Percentiles rank a stretch among this genome's conserved stretches.
Conservation (phyloP, 2,113 vertebrate species). For the Stigmatopora nigra region DNA sequence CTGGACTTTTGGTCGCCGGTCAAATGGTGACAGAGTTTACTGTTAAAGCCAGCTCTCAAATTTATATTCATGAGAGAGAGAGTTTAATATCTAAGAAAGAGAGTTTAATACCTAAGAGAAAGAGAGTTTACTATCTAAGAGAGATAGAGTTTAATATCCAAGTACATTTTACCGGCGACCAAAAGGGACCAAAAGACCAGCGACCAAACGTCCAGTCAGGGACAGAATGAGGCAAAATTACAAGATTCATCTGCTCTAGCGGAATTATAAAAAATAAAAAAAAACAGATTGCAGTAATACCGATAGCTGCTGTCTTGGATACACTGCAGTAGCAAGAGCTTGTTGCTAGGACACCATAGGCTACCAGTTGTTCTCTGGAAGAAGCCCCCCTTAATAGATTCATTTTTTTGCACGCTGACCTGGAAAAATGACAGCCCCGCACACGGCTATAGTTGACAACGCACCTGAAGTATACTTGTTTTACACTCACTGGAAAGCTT, state of each 20-base stretch:
- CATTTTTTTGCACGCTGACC: slow-evolving; percentile 45
- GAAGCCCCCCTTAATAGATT: slow-evolving; percentile 52
- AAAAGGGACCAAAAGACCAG: too few species aligned
- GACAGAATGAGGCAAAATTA: slow-evolving; percentile 23
- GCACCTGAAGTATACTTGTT: slow-evolving; percentile 10
- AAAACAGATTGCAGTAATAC: slow-evolving; percentile 47
- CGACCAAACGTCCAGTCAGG: too few species aligned
- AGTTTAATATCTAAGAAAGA: too few species aligned
- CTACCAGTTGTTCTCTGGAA: slow-evolving; percentile 54
- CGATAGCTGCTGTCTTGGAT: slow-evolving; percentile 56
- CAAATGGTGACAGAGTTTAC: too few species aligned
- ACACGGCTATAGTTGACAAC: slow-evolving; percentile 30
- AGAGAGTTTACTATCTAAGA: too few species aligned
- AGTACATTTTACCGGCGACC: too few species aligned
- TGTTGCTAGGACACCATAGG: slow-evolving; percentile 69
- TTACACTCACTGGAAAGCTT: background rate
- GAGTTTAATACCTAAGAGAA: too few species aligned
- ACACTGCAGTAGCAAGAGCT: slow-evolving; percentile 60
- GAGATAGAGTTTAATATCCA: too few species aligned
- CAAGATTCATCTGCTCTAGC: slow-evolving; percentile 38
- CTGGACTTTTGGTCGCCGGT: too few species aligned
- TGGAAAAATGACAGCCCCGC: slow-evolving; percentile 38
- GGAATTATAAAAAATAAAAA: slow-evolving; percentile 30
- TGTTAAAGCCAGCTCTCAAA: too few species aligned
- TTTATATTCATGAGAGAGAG: too few species aligned